Evolutionary conservation across 1,140 invertebrate species (phyloP).

Genomic region (Papilio aristodemus): DNA sequence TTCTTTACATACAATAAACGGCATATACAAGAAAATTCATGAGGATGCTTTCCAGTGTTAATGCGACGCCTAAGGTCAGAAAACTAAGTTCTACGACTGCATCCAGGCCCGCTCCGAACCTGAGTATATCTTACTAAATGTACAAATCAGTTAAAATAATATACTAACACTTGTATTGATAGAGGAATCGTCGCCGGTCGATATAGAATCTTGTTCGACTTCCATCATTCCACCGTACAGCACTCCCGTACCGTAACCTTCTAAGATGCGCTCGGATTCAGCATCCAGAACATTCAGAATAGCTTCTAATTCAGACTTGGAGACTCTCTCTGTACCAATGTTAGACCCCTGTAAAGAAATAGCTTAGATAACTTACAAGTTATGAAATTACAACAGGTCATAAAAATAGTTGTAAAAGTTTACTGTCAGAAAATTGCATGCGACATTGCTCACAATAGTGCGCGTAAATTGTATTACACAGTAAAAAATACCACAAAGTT

Average conservation of each 20-base stretch:
- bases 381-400: background rate
- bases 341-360: conserved; percentile 46
- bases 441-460: too few relatives aligned
- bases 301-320: conserved; percentile 65
- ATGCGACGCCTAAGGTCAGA: too few relatives aligned
- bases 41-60: too few relatives aligned
- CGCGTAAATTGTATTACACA: too few relatives aligned
- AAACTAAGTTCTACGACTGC: too few relatives aligned
- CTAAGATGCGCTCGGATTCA: conserved; percentile 67
- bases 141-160: background rate
- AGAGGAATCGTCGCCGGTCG: conserved; percentile 5
- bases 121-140: too few relatives aligned
- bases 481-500: too few relatives aligned
- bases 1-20: too few relatives aligned
- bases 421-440: too few relatives aligned
- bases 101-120: too few relatives aligned
- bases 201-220: conserved; percentile 30
- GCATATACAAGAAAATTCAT: too few relatives aligned
- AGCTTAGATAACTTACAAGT: background rate
- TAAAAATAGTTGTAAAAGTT: conserved; percentile 20
- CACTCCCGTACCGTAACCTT: conserved; percentile 56
- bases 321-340: conserved; percentile 48
- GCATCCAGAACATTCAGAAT: conserved; percentile 68
- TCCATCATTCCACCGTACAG: conserved; percentile 67
- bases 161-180: conserved; percentile 3